Evolutionary conservation across 1,140 invertebrate species (phyloP).

Genomic region (Drosophila rhopaloa): DNA sequence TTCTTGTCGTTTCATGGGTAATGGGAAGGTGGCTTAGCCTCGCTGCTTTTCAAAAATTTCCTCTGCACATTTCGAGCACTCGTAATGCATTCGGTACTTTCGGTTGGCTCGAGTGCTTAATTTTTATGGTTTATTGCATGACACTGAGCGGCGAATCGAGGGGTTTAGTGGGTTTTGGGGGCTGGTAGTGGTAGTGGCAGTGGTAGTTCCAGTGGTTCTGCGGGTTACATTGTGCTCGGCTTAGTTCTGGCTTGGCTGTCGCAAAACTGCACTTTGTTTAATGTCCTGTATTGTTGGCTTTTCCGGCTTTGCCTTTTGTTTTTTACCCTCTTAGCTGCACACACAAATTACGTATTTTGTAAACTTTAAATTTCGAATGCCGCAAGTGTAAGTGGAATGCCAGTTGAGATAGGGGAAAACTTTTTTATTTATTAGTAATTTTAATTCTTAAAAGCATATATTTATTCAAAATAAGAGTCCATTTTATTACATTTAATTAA

Average conservation of each 20-base stretch:
- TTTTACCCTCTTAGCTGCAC: neutral
- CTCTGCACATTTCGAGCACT: conserved; percentile 39
- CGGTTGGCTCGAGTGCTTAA: conserved; percentile 59
- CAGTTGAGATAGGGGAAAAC: too few species aligned
- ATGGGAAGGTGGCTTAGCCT: conserved; percentile 38
- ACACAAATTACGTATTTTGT: conserved; percentile 51
- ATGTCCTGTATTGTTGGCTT: conserved; percentile 38
- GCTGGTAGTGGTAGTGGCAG: neutral
- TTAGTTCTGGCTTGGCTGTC: conserved; percentile 30
- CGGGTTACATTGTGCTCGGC: conserved; percentile 50
- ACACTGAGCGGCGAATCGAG: conserved; percentile 32
- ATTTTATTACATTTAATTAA: too few species aligned
- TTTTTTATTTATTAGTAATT: too few species aligned
- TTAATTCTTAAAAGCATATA: too few species aligned
- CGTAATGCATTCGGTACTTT: conserved; percentile 63
- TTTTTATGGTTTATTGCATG: conserved; percentile 75
- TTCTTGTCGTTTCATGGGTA: conserved; percentile 53
- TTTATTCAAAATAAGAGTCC: too few species aligned
- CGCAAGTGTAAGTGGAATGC: neutral
- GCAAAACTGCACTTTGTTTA: conserved; percentile 66
- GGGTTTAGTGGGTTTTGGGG: conserved; percentile 4
- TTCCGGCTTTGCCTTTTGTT: neutral
- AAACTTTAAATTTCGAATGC: conserved; percentile 34
- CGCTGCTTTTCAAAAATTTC: conserved; percentile 54
- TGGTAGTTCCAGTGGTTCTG: neutral